Conservation (phyloP, 2,797 vertebrate genomes). For the Trichosurus vulpecula region DNA sequence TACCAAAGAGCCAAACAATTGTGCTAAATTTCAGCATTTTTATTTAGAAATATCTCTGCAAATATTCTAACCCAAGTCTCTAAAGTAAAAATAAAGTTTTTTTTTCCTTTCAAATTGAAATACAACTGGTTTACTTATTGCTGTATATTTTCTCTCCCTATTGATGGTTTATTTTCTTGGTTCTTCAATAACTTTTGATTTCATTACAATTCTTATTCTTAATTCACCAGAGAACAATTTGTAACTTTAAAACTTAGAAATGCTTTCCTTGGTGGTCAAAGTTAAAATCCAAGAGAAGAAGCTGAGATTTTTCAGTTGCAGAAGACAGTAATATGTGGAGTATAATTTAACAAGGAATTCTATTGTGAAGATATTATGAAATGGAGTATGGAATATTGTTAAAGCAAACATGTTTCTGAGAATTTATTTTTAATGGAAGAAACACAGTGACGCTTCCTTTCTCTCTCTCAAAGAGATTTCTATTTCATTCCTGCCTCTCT, state of each 20-base stretch:
- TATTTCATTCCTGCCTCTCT: neutral
- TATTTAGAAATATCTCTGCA: neutral
- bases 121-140: neutral
- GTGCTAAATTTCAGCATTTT: neutral
- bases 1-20: neutral
- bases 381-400: neutral
- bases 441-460: neutral
- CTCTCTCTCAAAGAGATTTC: neutral
- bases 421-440: neutral
- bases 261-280: neutral
- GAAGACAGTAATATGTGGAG: neutral
- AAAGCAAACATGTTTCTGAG: neutral
- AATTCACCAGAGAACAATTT: neutral
- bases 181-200: neutral
- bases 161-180: neutral
- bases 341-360: neutral
- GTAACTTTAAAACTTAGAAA: constrained; percentile 34
- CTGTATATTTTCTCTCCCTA: neutral
- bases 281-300: neutral
- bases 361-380: neutral
- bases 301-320: neutral
- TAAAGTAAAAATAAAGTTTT: neutral
- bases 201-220: neutral
- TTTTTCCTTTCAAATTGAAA: neutral
- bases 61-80: constrained; percentile 6